A percentile compares a stretch with the other conserved stretches of the same genome.
Evolutionary conservation across 1,140 invertebrate species (phyloP).

Genomic region (Neodiprion lecontei): DNA sequence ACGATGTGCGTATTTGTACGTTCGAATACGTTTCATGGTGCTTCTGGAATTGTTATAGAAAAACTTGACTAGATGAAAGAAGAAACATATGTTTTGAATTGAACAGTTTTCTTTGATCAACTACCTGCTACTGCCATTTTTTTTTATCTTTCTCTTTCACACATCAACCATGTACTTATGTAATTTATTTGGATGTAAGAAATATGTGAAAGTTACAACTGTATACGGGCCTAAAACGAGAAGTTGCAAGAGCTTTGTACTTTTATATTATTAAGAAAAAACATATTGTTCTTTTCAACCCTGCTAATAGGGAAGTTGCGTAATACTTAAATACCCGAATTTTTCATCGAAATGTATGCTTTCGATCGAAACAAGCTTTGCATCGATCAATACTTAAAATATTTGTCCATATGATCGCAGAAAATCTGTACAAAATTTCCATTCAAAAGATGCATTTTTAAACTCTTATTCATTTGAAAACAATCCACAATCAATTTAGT

Average conservation of each 20-base stretch:
- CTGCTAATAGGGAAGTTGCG: no score
- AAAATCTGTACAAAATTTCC: no score
- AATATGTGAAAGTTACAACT: neutral
- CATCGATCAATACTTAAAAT: no score
- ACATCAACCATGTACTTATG: neutral
- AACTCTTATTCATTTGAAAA: no score
- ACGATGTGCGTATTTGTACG: neutral
- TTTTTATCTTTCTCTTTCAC: neutral
- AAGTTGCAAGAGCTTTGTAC: constrained; percentile 5
- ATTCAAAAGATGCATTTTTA: no score
- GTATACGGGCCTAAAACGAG: constrained; percentile 5
- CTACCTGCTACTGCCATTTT: neutral
- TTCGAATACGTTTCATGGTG: neutral
- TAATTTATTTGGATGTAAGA: constrained; percentile 5
- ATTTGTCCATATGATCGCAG: no score
- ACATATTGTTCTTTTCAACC: neutral
- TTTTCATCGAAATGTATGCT: no score
- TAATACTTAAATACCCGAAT: no score
- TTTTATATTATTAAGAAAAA: neutral
- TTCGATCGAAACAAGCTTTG: no score
- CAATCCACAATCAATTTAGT: no score
- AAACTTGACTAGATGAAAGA: no score
- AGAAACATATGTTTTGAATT: no score
- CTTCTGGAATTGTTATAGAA: neutral
- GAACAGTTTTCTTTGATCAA: neutral